These are phyloP conservation scores for Aspidiotus rigidus DNA, from an alignment of 2,888 invertebrate species.

Conservation along the genomic window DNA sequence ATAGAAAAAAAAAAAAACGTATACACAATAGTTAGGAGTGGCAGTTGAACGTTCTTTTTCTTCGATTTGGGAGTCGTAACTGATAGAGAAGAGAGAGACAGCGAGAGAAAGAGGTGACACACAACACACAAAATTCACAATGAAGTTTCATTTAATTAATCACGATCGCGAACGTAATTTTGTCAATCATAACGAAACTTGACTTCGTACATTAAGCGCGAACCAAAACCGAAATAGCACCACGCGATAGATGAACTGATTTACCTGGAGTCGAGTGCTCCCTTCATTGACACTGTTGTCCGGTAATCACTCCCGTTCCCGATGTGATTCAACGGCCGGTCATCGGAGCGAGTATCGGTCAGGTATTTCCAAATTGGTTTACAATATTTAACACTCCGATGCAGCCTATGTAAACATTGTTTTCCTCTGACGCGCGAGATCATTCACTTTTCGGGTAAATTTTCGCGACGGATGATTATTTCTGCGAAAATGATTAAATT, in stretches of 20 bases:
- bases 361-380: constrained; percentile 30
- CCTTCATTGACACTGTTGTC: constrained; percentile 20
- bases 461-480: too few relatives aligned
- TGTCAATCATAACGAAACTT: too few relatives aligned
- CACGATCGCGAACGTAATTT: background rate
- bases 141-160: background rate
- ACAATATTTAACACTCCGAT: background rate
- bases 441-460: too few relatives aligned
- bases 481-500: too few relatives aligned
- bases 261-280: constrained; percentile 27
- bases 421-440: too few relatives aligned
- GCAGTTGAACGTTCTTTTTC: background rate
- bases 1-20: constrained; percentile 5
- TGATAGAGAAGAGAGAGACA: too few relatives aligned
- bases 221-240: too few relatives aligned
- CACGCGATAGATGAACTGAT: background rate
- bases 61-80: too few relatives aligned
- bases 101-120: too few relatives aligned
- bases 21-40: constrained; percentile 25
- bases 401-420: too few relatives aligned
- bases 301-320: constrained; percentile 13
- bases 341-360: background rate
- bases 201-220: too few relatives aligned
- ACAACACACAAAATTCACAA: too few relatives aligned
- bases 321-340: constrained; percentile 30